Evolutionary conservation across 2,888 invertebrate genomes (phyloP).

Genomic region (Callyntrura guangdongensis): DNA sequence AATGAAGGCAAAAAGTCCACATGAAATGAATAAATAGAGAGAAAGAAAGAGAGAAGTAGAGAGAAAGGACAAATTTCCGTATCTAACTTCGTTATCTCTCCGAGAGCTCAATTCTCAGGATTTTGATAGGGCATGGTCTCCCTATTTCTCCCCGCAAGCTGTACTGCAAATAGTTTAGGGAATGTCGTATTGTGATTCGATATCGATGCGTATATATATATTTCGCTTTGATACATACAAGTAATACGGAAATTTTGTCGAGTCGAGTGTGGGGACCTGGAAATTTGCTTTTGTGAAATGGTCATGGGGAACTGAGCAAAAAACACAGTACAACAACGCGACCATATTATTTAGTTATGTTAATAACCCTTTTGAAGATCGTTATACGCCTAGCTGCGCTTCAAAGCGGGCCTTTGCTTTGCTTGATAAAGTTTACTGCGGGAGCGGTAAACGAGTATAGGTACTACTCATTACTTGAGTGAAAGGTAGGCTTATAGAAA

Average conservation of each 20-base stretch:
- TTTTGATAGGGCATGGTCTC: constrained; percentile 59
- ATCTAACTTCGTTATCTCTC: constrained; percentile 75
- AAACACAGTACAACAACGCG: constrained; percentile 13
- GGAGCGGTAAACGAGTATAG: background rate
- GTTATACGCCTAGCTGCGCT: constrained; percentile 40
- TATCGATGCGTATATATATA: constrained; percentile 32
- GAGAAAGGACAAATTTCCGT: constrained; percentile 69
- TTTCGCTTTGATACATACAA: background rate
- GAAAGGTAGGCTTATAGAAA: constrained; percentile 15
- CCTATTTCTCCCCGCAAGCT: constrained; percentile 61
- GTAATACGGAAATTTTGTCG: background rate
- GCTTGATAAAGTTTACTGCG: constrained; percentile 41
- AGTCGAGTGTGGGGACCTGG: background rate
- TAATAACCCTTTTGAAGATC: constrained; percentile 53
- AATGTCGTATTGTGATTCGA: constrained; percentile 8
- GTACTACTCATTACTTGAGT: background rate
- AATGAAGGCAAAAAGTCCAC: constrained; percentile 18
- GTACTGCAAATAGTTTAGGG: constrained; percentile 72
- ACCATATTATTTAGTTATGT: background rate
- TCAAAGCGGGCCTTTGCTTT: background rate
- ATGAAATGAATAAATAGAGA: constrained; percentile 35
- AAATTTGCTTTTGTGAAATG: background rate
- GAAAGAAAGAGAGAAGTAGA: background rate
- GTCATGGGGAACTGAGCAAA: background rate
- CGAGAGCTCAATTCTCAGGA: constrained; percentile 49